Conservation (phyloP, 1,140 invertebrate genomes). For the Eubasilissa regina region DNA sequence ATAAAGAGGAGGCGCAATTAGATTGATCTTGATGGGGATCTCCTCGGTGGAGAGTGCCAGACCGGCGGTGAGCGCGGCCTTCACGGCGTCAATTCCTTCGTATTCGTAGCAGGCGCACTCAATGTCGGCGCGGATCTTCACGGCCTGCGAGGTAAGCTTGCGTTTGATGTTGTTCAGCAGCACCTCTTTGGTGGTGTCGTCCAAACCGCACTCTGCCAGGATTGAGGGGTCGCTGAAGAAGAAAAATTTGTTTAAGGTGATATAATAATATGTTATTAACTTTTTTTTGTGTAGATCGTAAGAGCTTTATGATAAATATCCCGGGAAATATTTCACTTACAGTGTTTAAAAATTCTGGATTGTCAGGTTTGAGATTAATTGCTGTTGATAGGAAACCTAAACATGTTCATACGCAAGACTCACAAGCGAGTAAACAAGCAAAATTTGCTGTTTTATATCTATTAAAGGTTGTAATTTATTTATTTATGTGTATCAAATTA, state of each 20-base stretch:
- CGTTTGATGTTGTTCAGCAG: conserved; percentile 95
- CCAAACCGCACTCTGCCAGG: conserved; percentile 96
- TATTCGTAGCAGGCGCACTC: conserved; percentile 99
- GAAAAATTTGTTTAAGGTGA: conserved; percentile 26
- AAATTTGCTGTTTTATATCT: too few species aligned
- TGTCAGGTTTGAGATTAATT: too few species aligned
- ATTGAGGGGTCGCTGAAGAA: conserved; percentile 89
- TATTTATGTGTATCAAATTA: too few species aligned
- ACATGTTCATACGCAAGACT: too few species aligned
- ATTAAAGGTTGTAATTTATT: too few species aligned
- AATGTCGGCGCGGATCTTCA: conserved; percentile 98
- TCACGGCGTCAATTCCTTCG: conserved; percentile 99
- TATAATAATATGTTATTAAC: too few species aligned
- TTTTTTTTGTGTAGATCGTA: too few species aligned
- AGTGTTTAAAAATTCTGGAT: too few species aligned
- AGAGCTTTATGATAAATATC: too few species aligned
- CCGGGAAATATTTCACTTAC: too few species aligned
- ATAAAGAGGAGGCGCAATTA: conserved; percentile 98
- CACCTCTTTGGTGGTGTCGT: conserved; percentile 93
- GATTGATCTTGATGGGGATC: conserved; percentile 98
- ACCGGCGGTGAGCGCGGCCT: conserved; percentile 92
- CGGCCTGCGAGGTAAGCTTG: conserved; percentile 97
- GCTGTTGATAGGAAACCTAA: too few species aligned
- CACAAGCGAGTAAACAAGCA: too few species aligned
- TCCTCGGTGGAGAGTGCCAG: conserved; percentile 93